Base-by-base conservation (phyloP, 2,888 invertebrate genomes). In the Venustoraphidia nigricollis region DNA sequence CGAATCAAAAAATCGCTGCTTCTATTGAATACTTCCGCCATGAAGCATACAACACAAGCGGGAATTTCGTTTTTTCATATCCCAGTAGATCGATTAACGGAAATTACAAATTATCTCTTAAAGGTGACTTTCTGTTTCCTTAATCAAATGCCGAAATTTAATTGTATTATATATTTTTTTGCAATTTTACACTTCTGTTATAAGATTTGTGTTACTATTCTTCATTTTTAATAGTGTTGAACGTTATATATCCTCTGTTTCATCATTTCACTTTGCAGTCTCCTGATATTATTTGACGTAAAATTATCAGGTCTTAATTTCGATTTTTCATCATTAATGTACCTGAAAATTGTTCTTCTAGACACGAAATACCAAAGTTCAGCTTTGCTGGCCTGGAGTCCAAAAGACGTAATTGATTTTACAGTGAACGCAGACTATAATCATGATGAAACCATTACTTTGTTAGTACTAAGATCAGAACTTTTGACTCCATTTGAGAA, bases 1-100 rank as follows among this genome's bases (percentile, higher is more conserved):
- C 88, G 0, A 76, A 79, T 43, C 79, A 85, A 61, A 82, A 81
- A 62, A 69, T 84, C 51, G 71, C 75, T 54, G 65, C 76, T 1
- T 75, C 76, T 47, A 66, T 79, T 0, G 77, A 80, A 51, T 72
- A 82, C 45, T 74, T 76, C 53, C 77, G 71, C 57, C 72, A 75
- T 48, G 72, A 71, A 1, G 63, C 69, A 1, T 76, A 76, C 61
- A 79, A 80, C 53, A 76, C 81, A 55, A 77, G 73, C 41, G 81
- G 77, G 0, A 73, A 76, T 37, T 62, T 81, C 17, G 72, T 77
- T 38, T 55, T 88, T 10, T 79, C 81, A 49, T 89, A 87, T 63
- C 89, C 89, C 0, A 86, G 86, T 2, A 71, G 84, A 35, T 74
- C 81, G 40, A 71, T 88, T 35, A 79, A 77, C 50, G 83, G 79